Evolutionary conservation across 2,888 invertebrate species (phyloP), one percentile per base, ranked within the genome.

Genomic region (Eurytoma californica): DNA sequence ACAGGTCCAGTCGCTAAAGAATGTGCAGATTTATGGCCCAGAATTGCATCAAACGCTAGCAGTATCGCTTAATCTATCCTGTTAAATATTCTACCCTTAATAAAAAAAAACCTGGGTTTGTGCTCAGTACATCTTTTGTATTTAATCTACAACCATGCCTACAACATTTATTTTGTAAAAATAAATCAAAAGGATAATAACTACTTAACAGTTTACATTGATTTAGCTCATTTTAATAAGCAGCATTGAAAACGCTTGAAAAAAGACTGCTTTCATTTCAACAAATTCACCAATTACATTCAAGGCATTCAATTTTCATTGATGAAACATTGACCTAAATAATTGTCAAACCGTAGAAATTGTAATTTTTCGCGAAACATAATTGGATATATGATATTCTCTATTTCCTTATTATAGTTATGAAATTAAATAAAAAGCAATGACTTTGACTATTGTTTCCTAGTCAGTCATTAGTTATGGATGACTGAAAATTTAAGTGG

Each of bases 1-100:
- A 99, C 99, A 69, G 99, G 99, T 84, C 99, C 99, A 74, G 99
- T 99, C 49, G 98, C 99, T 47, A 99, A 99, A 92, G 99, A 99
- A 92, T 99, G 99, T 92, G 99, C 99, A 75, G 99, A 99, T 91
- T 93, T 99, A 85, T 99, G 99, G 99, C 99, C 99, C 84, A 97
- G 99, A 93, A 99, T 99, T 91, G 99, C 99, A 79, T 98, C 98
- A 74, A 99, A 99, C 91, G 98, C 99, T 82, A 97, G 98, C 92
- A 98, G 98, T 89, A 99, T 99, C 92, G 98, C 98, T 90, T 99
- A 93, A 93, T 80, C 79, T 82, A 80, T 77, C 81, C 76, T 87
- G 84, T 86, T 81, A 87, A 83, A 82, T 82, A 80, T 82, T 82
- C 83, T 81, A 75, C 72, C 80, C 83, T 82, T 83, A 84, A 86